These are phyloP conservation scores for Mantis religiosa DNA, from an alignment of 2,888 invertebrate species.

Conservation along the genomic window DNA sequence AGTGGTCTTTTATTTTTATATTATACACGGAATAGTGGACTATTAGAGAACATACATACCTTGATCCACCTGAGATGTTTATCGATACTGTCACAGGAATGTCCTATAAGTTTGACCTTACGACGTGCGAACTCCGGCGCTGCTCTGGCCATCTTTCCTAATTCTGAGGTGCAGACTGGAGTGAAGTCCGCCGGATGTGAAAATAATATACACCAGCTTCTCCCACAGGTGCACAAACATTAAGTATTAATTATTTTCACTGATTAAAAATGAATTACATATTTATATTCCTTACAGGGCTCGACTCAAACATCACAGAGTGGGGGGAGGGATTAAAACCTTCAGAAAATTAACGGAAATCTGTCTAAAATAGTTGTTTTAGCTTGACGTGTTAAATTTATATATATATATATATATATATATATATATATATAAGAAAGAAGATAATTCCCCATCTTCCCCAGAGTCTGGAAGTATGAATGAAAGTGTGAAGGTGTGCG, in stretches of 20 bases:
- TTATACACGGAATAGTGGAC: too few species aligned
- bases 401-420: too few species aligned
- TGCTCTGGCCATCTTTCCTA: constrained; percentile 69
- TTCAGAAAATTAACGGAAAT: too few species aligned
- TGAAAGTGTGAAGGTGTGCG: too few species aligned
- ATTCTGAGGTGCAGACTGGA: constrained; percentile 85
- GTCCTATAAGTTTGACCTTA: constrained; percentile 69
- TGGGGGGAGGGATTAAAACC: too few species aligned
- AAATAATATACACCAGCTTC: constrained; percentile 82
- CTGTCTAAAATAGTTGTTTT: too few species aligned
- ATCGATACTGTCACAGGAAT: constrained; percentile 71
- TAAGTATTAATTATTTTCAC: not conserved
- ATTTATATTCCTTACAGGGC: not conserved
- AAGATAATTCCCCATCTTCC: too few species aligned
- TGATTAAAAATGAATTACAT: not conserved
- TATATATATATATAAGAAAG: too few species aligned
- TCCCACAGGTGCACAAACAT: not conserved
- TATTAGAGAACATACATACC: constrained; percentile 43
- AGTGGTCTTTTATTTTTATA: too few species aligned
- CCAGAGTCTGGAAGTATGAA: too few species aligned
- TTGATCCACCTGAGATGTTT: constrained; percentile 75
- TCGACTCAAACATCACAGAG: not conserved
- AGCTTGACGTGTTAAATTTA: too few species aligned
- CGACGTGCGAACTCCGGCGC: constrained; percentile 63
- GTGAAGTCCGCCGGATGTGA: constrained; percentile 88